Base-by-base conservation (phyloP, 64 coral and sea anemone species). In the Orbicella faveolata region DNA sequence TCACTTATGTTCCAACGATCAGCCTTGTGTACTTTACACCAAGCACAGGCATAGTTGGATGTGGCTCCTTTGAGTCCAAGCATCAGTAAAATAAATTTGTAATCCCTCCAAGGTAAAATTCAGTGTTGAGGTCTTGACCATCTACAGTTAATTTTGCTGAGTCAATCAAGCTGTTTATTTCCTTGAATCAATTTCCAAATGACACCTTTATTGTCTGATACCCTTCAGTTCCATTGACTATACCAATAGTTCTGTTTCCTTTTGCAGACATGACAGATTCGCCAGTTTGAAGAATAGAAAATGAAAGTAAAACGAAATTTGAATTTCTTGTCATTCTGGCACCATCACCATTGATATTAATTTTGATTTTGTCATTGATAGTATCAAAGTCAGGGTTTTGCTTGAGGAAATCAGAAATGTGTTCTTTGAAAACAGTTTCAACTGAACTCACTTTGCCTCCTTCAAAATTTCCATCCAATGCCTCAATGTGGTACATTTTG, bases 21-120 rank as follows among this genome's bases (percentile, higher is more conserved):
- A 57, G n/a, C 36, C 63, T 85, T 90, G 57, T 75, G 66, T 9
- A 83, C 20, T 35, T 90, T 76, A 64, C 89, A 90, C 89, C 79
- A 90, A 36, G 89, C 77, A 79, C 89, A 90, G 16, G 89, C 89
- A 90, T 80, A 76, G 20, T 83, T 89, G 33, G 77, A 34, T 52
- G 54, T 76, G 19, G 87, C 87, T 61, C n/a, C 87, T 63, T 88
- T 75, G 48, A 41, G 26, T 44, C 83, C 79, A 30, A 92, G 30
- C 48, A 83, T 92, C 8, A 87, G 36, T 8, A 83, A 15, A 44
- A 92, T 61, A 51, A 76, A 82, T 65, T 92, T 74, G 41, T 87
- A 73, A 72, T 64, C 82, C 73, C 70, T 36, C 79, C 79, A 83
- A 91, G 61, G 52, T 77, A 88, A 53, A 88, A 52, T 63, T 88